Conservation (phyloP, 2,113 vertebrate species). For the Leptodactylus fuscus region DNA sequence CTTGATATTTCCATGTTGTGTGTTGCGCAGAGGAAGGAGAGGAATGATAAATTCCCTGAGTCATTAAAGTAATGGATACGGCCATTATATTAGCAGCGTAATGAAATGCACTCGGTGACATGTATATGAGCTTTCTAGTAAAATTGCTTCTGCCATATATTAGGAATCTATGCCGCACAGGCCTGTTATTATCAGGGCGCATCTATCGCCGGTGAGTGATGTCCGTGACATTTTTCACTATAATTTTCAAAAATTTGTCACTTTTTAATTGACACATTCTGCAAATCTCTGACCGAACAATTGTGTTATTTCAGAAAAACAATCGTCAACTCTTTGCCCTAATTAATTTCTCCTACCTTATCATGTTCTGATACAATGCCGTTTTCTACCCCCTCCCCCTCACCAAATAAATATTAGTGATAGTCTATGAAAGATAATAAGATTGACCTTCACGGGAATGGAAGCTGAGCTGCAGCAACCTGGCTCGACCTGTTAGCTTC, state of each 20-base stretch:
- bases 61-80: constrained; percentile 45
- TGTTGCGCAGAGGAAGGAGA: neutral
- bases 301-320: neutral
- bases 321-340: neutral
- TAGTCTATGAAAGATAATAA: too few relatives aligned
- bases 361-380: neutral
- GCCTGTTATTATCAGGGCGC: neutral
- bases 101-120: constrained; percentile 34
- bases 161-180: neutral
- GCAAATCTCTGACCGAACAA: neutral
- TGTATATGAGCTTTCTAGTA: constrained; percentile 9
- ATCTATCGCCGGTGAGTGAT: neutral
- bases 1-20: constrained; percentile 11
- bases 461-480: too few relatives aligned
- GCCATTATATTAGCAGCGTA: constrained; percentile 18
- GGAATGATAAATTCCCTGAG: neutral
- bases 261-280: constrained; percentile 16
- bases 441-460: too few relatives aligned
- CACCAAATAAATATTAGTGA: too few relatives aligned
- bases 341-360: neutral
- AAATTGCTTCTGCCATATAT: constrained; percentile 13
- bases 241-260: neutral
- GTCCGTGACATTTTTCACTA: constrained; percentile 19
- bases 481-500: too few relatives aligned
- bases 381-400: neutral